Base-by-base conservation (phyloP, 1,140 invertebrate species). In the Atta colombica region DNA sequence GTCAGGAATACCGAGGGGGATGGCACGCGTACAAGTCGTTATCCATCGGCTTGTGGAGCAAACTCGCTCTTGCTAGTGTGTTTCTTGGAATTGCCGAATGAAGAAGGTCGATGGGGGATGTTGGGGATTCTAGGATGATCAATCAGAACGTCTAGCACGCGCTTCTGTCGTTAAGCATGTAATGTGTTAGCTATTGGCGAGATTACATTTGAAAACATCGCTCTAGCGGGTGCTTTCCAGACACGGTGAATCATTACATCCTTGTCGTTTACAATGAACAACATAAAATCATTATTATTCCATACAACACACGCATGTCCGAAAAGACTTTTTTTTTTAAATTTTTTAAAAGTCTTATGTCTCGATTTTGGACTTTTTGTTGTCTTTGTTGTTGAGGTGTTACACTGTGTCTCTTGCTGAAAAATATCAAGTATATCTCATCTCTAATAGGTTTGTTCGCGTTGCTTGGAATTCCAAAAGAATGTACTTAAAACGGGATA, bases 21-120 rank as follows among this genome's bases (percentile, higher is more conserved):
- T 78, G 92, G 88, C 93, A 94, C 93, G 92, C 93, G 93, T 90
- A 87, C 77, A 87, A 84, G 89, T 93, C 92, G 91, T 94, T 94
- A 93, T 93, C 87, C 88, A 84, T 82, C 71, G 89, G 80, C 68
- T 90, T 58, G 68, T 71, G 55, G 61, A 90, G 63, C 77, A 85
- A 77, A 35, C 55, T 55, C 55, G 68, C 77, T 80, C 66, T 69
- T 82, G 66, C 63, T 71, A 51, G 31, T 66, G 63, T 63, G 25
- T 25, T 82, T 49, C 60, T 65, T 60, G 71, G 58, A 77, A 87
- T 68, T 61, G 45, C 35, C 84, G 65, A 71, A 53, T 25, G 58
- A 55, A 77, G 72, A 69, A 87, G 53, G 63, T 72, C 35, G 69
- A 66, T 58, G 63, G 75, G 75, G 39, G 45, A 61, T 81, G 86